A percentile compares a stretch with the other conserved stretches of the same genome.
Evolutionary conservation across 2,113 vertebrate genomes (phyloP).

Genomic region (Bubo bubo): DNA sequence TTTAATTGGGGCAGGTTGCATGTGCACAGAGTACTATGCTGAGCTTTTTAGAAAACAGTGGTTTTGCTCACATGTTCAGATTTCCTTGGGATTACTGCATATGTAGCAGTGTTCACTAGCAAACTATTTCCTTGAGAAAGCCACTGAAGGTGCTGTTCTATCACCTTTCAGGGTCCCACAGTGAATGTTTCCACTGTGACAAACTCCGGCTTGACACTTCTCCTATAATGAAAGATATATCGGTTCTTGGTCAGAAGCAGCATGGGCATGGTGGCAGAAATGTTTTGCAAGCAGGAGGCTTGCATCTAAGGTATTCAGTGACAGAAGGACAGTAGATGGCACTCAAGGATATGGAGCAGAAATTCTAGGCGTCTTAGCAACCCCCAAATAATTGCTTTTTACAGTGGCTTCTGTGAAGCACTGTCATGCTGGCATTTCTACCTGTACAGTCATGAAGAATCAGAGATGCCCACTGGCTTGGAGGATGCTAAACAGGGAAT

Average conservation of each 20-base stretch:
- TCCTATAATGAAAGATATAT: neutral
- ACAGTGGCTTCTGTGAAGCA: neutral
- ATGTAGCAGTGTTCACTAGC: neutral
- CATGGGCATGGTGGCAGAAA: neutral
- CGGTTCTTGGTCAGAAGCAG: neutral
- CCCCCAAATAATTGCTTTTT: neutral
- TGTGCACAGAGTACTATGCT: fast-evolving
- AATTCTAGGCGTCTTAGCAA: neutral
- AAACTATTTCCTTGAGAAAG: neutral
- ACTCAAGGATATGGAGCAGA: neutral
- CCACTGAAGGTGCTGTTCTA: neutral
- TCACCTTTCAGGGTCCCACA: neutral
- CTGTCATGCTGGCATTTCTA: neutral
- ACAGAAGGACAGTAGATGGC: neutral
- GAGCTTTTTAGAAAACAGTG: neutral
- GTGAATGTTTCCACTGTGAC: neutral
- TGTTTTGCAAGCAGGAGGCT: neutral
- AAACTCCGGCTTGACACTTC: neutral
- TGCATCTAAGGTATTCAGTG: neutral
- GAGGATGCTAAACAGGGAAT: neutral
- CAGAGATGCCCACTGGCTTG: fast-evolving
- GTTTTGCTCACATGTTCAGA: neutral
- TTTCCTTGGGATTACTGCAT: neutral
- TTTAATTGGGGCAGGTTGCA: neutral
- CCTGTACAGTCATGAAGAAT: fast-evolving